A percentile compares a stretch with the other conserved stretches of the same genome.
Conservation (phyloP, 2,797 vertebrate species). For the Heteromormyrus szaboi region DNA sequence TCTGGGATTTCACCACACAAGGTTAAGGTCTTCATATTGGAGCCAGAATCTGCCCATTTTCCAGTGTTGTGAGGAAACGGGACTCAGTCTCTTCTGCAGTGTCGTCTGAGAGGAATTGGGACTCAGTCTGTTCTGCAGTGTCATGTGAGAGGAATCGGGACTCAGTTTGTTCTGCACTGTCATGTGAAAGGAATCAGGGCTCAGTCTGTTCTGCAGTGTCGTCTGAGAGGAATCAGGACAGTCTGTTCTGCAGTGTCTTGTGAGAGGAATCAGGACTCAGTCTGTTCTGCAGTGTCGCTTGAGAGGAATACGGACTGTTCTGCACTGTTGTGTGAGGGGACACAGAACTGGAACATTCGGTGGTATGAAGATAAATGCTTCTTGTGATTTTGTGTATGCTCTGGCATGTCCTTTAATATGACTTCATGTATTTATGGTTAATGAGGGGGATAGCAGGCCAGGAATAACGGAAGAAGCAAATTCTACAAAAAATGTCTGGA, state of each 20-base stretch:
- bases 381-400: not conserved
- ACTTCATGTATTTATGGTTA: not conserved
- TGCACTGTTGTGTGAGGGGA: too few relatives aligned
- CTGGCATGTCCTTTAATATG: not conserved
- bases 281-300: too few relatives aligned
- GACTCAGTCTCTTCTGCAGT: not conserved
- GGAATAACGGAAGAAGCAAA: not conserved
- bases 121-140: not conserved
- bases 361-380: not conserved
- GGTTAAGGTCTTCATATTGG: not conserved
- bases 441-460: not conserved
- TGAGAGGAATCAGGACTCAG: too few relatives aligned
- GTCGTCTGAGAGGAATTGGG: not conserved
- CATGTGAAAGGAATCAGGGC: too few relatives aligned
- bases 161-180: too few relatives aligned
- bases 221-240: too few relatives aligned
- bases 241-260: too few relatives aligned
- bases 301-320: too few relatives aligned
- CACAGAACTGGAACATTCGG: not conserved
- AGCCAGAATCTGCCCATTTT: not conserved
- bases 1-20: not conserved
- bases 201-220: too few relatives aligned
- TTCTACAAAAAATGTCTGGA: not conserved
- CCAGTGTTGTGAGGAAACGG: not conserved
- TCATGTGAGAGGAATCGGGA: too few relatives aligned